These are phyloP conservation scores for Brienomyrus brachyistius DNA, from an alignment of 2,113 vertebrate genomes.

Conservation along the genomic window DNA sequence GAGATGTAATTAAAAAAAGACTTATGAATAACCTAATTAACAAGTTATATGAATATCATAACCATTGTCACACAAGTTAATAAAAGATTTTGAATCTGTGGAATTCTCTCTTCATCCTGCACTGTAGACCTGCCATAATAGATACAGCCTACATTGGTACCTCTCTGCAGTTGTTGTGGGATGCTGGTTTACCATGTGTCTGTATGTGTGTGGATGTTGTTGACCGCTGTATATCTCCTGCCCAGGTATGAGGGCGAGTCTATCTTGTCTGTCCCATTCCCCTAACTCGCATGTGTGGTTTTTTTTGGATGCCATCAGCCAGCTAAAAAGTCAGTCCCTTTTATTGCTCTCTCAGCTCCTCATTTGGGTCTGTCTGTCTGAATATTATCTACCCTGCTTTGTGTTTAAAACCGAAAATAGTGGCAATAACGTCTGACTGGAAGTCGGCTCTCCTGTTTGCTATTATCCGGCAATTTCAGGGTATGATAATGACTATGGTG, in stretches of 20 bases:
- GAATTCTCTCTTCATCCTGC: neutral
- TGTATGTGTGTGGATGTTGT: neutral
- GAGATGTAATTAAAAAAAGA: slow-evolving; percentile 42
- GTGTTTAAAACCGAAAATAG: neutral
- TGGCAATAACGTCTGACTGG: neutral
- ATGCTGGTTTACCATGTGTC: neutral
- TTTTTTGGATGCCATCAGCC: neutral
- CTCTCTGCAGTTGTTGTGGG: neutral
- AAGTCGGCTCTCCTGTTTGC: neutral
- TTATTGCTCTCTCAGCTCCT: neutral
- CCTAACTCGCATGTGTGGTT: neutral
- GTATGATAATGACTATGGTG: neutral
- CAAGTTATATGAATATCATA: slow-evolving; percentile 24
- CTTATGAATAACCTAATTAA: slow-evolving; percentile 37
- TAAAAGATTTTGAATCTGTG: neutral
- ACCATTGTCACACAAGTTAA: neutral
- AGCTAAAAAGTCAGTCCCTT: neutral
- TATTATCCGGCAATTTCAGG: neutral
- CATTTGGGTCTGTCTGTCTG: neutral
- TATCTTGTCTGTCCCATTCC: neutral
- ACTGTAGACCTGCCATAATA: neutral
- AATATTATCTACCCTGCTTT: neutral
- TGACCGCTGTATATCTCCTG: neutral
- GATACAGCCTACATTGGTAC: neutral
- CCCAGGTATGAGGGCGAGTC: neutral